Percentiles rank a stretch among this genome's conserved stretches.
Conservation (phyloP, 2,113 vertebrate genomes). For the Tyto alba region DNA sequence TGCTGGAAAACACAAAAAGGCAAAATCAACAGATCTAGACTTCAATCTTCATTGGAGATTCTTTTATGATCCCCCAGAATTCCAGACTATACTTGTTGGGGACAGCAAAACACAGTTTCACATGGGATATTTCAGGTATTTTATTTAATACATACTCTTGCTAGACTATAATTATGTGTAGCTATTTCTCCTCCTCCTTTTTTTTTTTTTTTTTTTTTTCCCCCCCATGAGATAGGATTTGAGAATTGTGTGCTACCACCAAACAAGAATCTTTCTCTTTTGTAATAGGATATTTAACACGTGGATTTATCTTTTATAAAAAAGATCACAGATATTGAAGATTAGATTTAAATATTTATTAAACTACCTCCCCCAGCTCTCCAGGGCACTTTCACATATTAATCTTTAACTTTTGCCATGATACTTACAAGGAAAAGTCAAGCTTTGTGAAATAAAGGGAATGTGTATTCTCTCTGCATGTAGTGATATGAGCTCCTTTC, state of each 20-base stretch:
- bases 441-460: not conserved
- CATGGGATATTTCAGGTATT: constrained; percentile 96
- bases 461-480: not conserved
- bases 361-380: not conserved
- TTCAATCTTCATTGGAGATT: constrained; percentile 93
- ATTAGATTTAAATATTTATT: not conserved
- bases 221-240: not conserved
- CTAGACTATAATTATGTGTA: not conserved
- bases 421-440: not conserved
- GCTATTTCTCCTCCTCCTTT: not conserved
- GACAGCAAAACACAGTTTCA: constrained; percentile 84
- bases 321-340: not conserved
- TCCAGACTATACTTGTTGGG: constrained; percentile 88
- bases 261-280: not conserved
- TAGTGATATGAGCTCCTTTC: not conserved
- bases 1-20: constrained; percentile 82
- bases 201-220: too few species aligned
- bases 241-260: fast-evolving
- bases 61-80: constrained; percentile 96
- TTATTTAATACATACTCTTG: not conserved
- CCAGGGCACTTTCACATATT: not conserved
- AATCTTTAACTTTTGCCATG: not conserved
- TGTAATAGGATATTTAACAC: not conserved
- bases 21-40: constrained; percentile 72
- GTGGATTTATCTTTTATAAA: not conserved